Conservation (phyloP, 2,888 invertebrate species). For the Hanleya hanleyi region DNA sequence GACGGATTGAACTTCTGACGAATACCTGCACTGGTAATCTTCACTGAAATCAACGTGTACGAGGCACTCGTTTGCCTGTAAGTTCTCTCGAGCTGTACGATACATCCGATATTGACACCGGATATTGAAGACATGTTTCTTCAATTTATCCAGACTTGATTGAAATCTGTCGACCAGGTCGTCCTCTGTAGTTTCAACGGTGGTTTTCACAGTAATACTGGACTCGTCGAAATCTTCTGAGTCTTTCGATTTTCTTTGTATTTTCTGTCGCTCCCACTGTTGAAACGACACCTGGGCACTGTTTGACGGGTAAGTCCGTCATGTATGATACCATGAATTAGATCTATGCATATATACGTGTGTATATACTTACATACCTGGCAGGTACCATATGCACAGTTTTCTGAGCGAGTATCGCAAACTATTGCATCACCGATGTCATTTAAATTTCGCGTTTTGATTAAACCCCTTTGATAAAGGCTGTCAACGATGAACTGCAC, state of each 20-base stretch:
- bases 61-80: constrained; percentile 31
- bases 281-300: background rate
- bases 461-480: background rate
- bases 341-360: too few relatives aligned
- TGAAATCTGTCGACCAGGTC: background rate
- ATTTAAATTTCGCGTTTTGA: constrained; percentile 15
- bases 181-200: background rate
- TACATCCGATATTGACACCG: background rate
- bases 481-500: constrained; percentile 23
- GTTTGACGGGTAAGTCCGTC: too few relatives aligned
- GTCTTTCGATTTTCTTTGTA: background rate
- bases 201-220: background rate
- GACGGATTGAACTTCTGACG: constrained; percentile 62
- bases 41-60: constrained; percentile 66
- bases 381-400: constrained; percentile 24
- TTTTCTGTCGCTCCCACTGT: background rate
- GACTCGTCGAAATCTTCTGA: background rate
- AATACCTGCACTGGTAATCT: constrained; percentile 64
- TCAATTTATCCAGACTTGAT: background rate
- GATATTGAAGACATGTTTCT: background rate
- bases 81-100: background rate
- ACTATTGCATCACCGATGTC: background rate
- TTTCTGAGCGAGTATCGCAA: constrained; percentile 14
- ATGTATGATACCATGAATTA: too few relatives aligned
- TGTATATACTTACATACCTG: too few relatives aligned